Percentiles rank a stretch among this genome's conserved stretches.
phyloP scores from a whole-genome alignment of 2,113 vertebrate genomes.

The Pimephales promelas region DNA sequence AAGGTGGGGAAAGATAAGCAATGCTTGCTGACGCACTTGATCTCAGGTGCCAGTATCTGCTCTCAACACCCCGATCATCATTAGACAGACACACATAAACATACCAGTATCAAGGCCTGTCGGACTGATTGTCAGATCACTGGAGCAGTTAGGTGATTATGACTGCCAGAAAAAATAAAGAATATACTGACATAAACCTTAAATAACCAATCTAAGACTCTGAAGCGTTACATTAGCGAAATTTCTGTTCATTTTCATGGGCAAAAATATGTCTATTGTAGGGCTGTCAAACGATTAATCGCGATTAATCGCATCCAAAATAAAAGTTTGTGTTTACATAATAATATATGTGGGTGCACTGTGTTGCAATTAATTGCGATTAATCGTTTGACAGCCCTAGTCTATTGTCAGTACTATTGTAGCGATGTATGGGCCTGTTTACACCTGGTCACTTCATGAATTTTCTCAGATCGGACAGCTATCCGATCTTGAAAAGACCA shows the following conservation, averaged over 20 bases:
- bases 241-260: neutral
- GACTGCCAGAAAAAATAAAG: neutral
- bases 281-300: no score
- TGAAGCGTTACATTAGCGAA: neutral
- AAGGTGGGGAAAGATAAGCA: slow-evolving; percentile 25
- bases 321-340: no score
- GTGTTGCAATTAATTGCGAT: no score
- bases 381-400: no score
- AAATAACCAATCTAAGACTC: neutral
- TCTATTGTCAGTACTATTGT: neutral
- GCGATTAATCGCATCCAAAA: no score
- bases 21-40: slow-evolving; percentile 7
- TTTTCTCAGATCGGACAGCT: no score
- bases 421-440: neutral
- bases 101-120: neutral
- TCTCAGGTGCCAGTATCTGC: slow-evolving; percentile 30
- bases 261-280: neutral
- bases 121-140: neutral
- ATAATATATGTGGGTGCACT: no score
- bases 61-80: neutral
- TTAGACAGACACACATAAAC: slow-evolving; percentile 17
- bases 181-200: neutral
- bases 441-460: no score
- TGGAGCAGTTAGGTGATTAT: neutral
- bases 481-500: no score